phyloP scores from a whole-genome alignment of 2,113 vertebrate species.

The Megalops atlanticus region DNA sequence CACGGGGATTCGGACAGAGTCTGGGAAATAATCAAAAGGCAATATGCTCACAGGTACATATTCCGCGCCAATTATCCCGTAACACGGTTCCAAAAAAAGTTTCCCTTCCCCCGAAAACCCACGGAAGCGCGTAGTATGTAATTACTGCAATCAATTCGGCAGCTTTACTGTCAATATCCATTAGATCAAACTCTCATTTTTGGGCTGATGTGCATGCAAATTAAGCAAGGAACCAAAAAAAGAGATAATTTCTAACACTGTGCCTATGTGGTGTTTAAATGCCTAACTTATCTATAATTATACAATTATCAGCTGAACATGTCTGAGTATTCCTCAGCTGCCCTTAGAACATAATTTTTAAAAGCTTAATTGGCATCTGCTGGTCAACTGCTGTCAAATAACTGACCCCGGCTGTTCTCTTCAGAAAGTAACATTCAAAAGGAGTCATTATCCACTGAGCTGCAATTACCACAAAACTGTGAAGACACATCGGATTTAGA shows the following conservation, averaged over 20 bases:
- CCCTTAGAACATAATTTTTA: constrained; percentile 42
- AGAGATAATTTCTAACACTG: not conserved
- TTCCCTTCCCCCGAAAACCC: not conserved
- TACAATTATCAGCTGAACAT: constrained; percentile 54
- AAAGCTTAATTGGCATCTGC: constrained; percentile 62
- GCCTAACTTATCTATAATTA: constrained; percentile 62
- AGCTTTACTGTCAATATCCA: not conserved
- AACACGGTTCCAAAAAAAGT: not conserved
- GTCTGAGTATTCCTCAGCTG: constrained; percentile 49
- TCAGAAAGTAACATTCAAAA: constrained; percentile 54
- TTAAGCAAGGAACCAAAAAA: constrained; percentile 13
- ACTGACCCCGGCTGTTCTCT: constrained; percentile 64
- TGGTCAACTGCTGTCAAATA: constrained; percentile 63
- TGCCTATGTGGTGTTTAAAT: constrained; percentile 44
- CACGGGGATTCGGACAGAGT: constrained; percentile 1
- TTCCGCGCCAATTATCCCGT: not conserved
- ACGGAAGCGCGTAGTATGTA: not conserved
- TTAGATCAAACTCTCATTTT: constrained; percentile 5
- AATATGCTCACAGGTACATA: constrained; percentile 16
- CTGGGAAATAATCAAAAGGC: constrained; percentile 12
- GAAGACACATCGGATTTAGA: not conserved
- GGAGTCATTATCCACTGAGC: constrained; percentile 44
- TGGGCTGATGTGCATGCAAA: constrained; percentile 19
- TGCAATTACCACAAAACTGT: constrained; percentile 23
- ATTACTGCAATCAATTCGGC: not conserved